Evolutionary conservation across 2,113 vertebrate genomes (phyloP).

Genomic region (Dipodomys spectabilis): DNA sequence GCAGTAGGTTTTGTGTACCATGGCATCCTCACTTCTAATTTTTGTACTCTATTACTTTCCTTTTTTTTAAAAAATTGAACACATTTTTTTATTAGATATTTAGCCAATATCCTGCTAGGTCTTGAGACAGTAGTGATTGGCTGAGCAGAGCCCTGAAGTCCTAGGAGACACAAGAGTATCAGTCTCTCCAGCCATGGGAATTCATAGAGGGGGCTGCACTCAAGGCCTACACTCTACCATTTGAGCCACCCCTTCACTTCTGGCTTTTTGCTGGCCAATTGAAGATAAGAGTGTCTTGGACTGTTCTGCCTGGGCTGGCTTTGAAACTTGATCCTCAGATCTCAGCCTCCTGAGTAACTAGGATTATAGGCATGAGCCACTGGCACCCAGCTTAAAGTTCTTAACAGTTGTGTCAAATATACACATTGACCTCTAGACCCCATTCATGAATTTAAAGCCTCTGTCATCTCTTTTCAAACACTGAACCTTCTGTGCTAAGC

Average conservation of each 20-base stretch:
- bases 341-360: too few relatives aligned
- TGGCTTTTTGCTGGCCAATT: too few relatives aligned
- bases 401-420: background rate
- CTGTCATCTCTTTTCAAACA: background rate
- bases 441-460: background rate
- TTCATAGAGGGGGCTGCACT: too few relatives aligned
- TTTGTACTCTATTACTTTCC: background rate
- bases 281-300: too few relatives aligned
- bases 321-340: too few relatives aligned
- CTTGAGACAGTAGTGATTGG: background rate
- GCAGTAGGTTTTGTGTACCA: background rate
- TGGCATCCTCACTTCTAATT: background rate
- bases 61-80: background rate
- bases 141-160: background rate
- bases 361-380: too few relatives aligned
- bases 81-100: background rate
- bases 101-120: background rate
- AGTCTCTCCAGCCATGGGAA: accelerated
- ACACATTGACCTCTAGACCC: background rate
- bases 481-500: background rate
- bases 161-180: background rate
- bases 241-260: too few relatives aligned
- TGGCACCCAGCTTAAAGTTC: background rate
- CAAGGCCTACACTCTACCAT: too few relatives aligned
- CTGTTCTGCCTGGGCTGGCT: too few relatives aligned